Base-by-base conservation (phyloP, 2,888 invertebrate genomes). In the Troilus luridus region DNA sequence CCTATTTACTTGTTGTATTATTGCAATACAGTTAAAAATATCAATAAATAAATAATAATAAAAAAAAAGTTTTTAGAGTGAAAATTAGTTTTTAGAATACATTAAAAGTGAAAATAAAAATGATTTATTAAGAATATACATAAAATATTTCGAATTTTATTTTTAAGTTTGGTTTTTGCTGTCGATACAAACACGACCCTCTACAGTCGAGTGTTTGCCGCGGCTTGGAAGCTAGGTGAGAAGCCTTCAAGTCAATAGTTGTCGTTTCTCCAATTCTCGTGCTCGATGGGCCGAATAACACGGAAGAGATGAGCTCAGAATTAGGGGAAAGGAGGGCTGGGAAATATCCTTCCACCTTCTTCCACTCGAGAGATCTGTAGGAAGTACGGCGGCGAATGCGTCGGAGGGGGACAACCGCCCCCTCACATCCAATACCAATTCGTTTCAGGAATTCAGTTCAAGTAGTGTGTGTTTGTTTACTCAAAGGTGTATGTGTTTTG, bases 191-290 rank as follows among this genome's bases (percentile, higher is more conserved):
- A 27, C 24, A 24, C 24, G 7, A 77, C 2, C 56, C 8, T 1
- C 11, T n/a, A 8, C 85, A 56, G n/a, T n/a, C 56, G 85, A n/a
- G n/a, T 85, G 85, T 56, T 56, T 21, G n/a, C 56, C 56, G 19
- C 3, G n/a, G n/a, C 77, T 77, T 81, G 81, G 54, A 54, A 81
- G 81, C 11, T 21, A n/a, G 85, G 85, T 85, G 56, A 85, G 85
- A 85, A 58, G 56, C 56, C 85, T 85, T 85, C 85, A 54, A 85
- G 85, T 85, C 85, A 85, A 85, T 85, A 58, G 85, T 77, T 77
- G 72, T 85, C 85, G 85, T 85, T 85, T 85, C 85, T 85, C 85
- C 85, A 85, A 85, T 85, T 85, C 85, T n/a, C 85, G 56, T 85
- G 85, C 56, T 85, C 85, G 85, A 85, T 85, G 56, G 85, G 85